phyloP scores from a whole-genome alignment of 2,797 vertebrate species.

The Ispidina picta region DNA sequence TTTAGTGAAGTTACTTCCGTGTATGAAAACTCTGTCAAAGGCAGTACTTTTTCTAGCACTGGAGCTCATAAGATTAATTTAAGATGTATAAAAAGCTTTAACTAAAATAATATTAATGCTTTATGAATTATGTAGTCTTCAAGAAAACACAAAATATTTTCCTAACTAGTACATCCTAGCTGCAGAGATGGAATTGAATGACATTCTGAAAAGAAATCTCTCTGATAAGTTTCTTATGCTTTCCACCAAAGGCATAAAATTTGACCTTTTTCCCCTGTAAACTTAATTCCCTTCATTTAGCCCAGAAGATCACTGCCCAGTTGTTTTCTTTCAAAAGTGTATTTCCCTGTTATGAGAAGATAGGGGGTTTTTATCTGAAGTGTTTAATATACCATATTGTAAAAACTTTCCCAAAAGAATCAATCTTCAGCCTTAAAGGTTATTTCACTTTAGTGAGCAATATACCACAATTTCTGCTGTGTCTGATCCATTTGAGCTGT shows the following conservation, averaged over 20 bases:
- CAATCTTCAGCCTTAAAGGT: constrained; percentile 41
- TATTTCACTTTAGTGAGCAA: constrained; percentile 19
- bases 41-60: background rate
- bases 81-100: background rate
- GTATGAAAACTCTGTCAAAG: background rate
- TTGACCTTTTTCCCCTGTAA: background rate
- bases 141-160: background rate
- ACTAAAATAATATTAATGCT: background rate
- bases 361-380: constrained; percentile 7
- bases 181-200: background rate
- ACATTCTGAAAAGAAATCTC: background rate
- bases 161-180: background rate
- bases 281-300: background rate
- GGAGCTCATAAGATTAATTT: background rate
- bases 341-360: constrained; percentile 1
- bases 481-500: constrained; percentile 33
- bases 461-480: constrained; percentile 25
- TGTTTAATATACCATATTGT: constrained; percentile 14
- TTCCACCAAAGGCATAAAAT: background rate
- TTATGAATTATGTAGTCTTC: background rate
- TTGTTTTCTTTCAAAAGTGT: constrained; percentile 4
- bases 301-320: background rate
- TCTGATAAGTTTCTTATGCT: background rate
- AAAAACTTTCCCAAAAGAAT: constrained; percentile 38
- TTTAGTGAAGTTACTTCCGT: background rate